phyloP scores from a whole-genome alignment of 23 tunicate species.

The Styela clava region DNA sequence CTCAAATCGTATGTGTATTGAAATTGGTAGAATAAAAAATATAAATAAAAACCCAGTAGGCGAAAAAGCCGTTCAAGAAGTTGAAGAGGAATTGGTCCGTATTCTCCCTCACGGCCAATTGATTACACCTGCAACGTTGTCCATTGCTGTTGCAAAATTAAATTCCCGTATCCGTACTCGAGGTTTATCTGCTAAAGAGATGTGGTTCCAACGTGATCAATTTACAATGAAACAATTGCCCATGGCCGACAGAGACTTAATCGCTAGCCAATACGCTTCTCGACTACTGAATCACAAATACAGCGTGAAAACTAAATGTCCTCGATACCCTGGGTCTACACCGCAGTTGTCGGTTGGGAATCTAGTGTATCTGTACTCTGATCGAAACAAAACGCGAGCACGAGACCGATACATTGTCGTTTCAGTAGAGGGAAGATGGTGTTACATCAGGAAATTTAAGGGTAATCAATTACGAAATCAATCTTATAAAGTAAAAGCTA shows the following conservation, averaged over 20 bases:
- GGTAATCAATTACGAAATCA: too few relatives aligned
- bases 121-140: neutral
- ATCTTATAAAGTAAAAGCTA: too few relatives aligned
- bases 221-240: neutral
- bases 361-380: too few relatives aligned
- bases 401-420: too few relatives aligned
- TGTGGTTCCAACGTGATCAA: neutral
- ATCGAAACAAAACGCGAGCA: too few relatives aligned
- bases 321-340: too few relatives aligned
- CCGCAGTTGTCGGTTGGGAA: too few relatives aligned
- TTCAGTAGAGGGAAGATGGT: too few relatives aligned
- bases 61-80: neutral
- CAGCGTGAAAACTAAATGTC: too few relatives aligned
- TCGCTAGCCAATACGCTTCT: neutral
- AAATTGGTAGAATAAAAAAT: neutral
- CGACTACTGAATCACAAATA: neutral
- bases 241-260: neutral
- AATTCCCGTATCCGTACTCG: neutral
- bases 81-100: neutral
- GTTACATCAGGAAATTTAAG: too few relatives aligned
- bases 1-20: neutral
- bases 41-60: constrained; percentile 3
- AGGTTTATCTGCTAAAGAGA: neutral
- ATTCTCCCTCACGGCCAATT: neutral
- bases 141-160: neutral